phyloP scores from a whole-genome alignment of 2,113 vertebrate species.

The Sminthopsis crassicaudata region DNA sequence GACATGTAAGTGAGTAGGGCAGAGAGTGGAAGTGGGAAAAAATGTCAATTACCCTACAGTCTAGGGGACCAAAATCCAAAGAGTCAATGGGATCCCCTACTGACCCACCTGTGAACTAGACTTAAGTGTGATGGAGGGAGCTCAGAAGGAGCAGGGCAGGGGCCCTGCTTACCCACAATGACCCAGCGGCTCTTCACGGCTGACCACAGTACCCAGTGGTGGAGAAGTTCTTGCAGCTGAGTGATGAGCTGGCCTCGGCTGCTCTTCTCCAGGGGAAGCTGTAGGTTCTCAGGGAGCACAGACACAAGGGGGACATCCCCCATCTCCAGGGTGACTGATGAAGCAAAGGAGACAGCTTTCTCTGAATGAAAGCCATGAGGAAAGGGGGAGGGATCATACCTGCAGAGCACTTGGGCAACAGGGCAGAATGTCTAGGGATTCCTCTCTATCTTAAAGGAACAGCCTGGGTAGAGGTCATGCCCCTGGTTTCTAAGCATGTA shows the following conservation, averaged over 20 bases:
- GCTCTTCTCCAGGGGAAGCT: conserved; percentile 74
- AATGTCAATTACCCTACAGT: not conserved
- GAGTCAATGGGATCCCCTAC: not conserved
- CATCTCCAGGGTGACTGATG: conserved; percentile 82
- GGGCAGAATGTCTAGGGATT: not conserved
- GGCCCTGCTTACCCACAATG: conserved; percentile 89
- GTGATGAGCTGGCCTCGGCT: conserved; percentile 89
- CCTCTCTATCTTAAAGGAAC: not conserved
- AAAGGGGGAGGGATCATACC: not conserved
- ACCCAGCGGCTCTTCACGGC: conserved; percentile 90
- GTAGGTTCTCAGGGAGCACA: conserved; percentile 85
- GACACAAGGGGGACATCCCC: conserved; percentile 91
- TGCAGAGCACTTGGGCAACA: conserved; percentile 12
- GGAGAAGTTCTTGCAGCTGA: conserved; percentile 90
- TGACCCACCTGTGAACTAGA: not conserved
- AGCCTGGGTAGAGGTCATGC: not conserved
- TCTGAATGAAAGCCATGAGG: not conserved
- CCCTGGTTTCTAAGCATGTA: not conserved
- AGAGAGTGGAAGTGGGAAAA: not conserved
- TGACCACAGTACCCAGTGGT: conserved; percentile 91
- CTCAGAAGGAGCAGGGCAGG: not conserved
- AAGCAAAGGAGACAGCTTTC: not conserved
- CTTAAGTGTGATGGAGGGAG: not conserved
- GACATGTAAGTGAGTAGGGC: not conserved
- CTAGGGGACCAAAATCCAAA: not conserved